Evolutionary conservation across 2,113 vertebrate species (phyloP).

Genomic region (Mobula hypostoma): DNA sequence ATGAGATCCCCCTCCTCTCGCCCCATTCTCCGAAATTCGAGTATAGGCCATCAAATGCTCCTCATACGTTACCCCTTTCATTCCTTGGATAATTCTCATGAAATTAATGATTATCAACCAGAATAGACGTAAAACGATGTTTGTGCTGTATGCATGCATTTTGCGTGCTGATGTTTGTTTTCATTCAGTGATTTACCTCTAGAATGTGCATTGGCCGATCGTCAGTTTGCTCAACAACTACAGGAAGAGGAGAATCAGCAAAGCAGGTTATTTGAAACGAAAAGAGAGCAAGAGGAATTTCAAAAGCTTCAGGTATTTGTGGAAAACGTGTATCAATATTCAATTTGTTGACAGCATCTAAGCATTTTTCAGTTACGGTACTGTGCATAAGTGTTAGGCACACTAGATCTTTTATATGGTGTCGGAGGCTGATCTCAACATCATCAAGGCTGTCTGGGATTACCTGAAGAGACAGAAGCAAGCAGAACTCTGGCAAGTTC

Average conservation of each 20-base stretch:
- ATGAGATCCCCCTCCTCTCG: too few species aligned
- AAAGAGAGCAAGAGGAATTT: constrained; percentile 69
- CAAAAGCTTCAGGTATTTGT: constrained; percentile 73
- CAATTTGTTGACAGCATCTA: not conserved
- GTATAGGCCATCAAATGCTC: too few species aligned
- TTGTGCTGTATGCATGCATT: not conserved
- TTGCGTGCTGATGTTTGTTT: not conserved
- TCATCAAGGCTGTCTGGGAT: too few species aligned
- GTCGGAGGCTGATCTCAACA: too few species aligned
- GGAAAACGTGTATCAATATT: not conserved
- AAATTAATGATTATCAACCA: not conserved
- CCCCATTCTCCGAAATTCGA: too few species aligned
- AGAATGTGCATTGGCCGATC: constrained; percentile 52
- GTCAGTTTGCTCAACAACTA: constrained; percentile 65
- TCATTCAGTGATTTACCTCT: constrained; percentile 42
- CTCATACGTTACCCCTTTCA: too few species aligned
- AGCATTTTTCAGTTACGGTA: not conserved
- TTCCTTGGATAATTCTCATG: too few species aligned
- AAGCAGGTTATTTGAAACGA: constrained; percentile 57
- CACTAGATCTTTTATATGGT: too few species aligned
- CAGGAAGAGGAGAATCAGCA: constrained; percentile 69
- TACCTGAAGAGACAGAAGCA: too few species aligned
- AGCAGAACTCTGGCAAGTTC: too few species aligned
- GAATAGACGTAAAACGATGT: not conserved
- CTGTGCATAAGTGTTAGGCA: too few species aligned